These are phyloP conservation scores for Ochlodes sylvanus DNA, from an alignment of 2,888 invertebrate genomes.

Conservation along the genomic window DNA sequence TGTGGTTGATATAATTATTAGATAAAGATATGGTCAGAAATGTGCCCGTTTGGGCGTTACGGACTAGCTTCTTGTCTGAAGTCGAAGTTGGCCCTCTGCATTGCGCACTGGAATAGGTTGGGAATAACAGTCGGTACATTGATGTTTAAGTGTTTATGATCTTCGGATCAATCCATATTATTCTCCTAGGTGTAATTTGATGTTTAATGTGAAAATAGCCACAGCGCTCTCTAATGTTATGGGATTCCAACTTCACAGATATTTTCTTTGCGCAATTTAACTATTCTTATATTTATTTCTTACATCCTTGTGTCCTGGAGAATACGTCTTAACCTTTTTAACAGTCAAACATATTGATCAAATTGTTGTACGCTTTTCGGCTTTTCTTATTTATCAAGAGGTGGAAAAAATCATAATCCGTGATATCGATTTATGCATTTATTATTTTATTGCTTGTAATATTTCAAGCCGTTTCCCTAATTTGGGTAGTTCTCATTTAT, in stretches of 20 bases:
- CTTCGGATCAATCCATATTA: conserved; percentile 1
- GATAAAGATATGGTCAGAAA: neutral
- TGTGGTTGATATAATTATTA: neutral
- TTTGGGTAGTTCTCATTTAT: neutral
- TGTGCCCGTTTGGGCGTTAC: neutral
- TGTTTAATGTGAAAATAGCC: conserved; percentile 15
- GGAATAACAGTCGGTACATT: conserved; percentile 13
- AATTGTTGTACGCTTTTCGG: neutral
- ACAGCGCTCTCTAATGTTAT: conserved; percentile 5
- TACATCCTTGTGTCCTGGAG: no score
- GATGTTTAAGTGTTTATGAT: conserved; percentile 11
- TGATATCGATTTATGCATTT: conserved; percentile 15
- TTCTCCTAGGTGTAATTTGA: conserved; percentile 19
- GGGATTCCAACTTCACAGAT: conserved; percentile 1
- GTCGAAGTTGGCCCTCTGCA: neutral
- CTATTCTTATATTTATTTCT: no score
- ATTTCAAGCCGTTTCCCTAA: conserved; percentile 3
- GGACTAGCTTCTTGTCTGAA: neutral
- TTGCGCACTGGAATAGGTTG: neutral
- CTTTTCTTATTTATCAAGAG: neutral
- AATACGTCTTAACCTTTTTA: no score
- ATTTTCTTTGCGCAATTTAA: neutral
- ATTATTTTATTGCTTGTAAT: conserved; percentile 16
- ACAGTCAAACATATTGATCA: neutral
- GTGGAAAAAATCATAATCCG: conserved; percentile 1